phyloP scores from a whole-genome alignment of 2,888 invertebrate genomes.

The Sclerodermus sp. region DNA sequence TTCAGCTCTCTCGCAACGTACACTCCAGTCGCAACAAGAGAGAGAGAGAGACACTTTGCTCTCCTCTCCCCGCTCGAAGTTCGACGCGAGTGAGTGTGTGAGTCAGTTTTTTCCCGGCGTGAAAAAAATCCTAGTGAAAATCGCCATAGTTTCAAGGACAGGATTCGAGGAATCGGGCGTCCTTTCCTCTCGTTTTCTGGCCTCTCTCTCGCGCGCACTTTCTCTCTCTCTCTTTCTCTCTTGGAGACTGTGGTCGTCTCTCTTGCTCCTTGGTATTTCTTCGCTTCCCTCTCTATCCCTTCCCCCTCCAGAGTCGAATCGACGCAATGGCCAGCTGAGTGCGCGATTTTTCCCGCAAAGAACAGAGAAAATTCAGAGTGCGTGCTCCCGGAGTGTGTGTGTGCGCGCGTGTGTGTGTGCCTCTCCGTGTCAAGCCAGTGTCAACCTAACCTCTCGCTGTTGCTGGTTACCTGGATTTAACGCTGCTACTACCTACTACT shows the following conservation, averaged over 20 bases:
- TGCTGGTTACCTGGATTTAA: no score
- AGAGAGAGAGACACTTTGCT: slow-evolving; percentile 28
- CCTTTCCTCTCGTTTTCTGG: slow-evolving; percentile 2
- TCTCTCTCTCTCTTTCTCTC: slow-evolving; percentile 12
- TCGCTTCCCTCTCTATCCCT: slow-evolving; percentile 5
- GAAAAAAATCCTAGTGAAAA: no score
- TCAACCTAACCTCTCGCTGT: no score
- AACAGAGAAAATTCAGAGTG: no score
- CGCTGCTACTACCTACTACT: no score
- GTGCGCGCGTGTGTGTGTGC: slow-evolving; percentile 1
- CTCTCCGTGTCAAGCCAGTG: no score
- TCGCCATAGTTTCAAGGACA: not conserved
- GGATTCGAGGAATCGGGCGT: slow-evolving; percentile 10
- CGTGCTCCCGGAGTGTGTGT: not conserved
- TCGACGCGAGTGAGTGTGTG: slow-evolving; percentile 20
- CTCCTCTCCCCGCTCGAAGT: no score
- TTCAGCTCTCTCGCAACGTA: slow-evolving; percentile 29
- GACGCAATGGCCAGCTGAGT: slow-evolving; percentile 18
- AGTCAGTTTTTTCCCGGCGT: slow-evolving; percentile 6
- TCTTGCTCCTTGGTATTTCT: slow-evolving; percentile 9
- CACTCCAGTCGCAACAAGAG: slow-evolving; percentile 28
- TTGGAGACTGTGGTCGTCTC: slow-evolving; percentile 1
- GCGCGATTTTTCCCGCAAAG: not conserved
- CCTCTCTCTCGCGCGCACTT: not conserved
- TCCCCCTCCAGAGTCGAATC: no score